These are phyloP conservation scores for Strigops habroptila DNA, from an alignment of 2,113 vertebrate genomes.

Conservation along the genomic window DNA sequence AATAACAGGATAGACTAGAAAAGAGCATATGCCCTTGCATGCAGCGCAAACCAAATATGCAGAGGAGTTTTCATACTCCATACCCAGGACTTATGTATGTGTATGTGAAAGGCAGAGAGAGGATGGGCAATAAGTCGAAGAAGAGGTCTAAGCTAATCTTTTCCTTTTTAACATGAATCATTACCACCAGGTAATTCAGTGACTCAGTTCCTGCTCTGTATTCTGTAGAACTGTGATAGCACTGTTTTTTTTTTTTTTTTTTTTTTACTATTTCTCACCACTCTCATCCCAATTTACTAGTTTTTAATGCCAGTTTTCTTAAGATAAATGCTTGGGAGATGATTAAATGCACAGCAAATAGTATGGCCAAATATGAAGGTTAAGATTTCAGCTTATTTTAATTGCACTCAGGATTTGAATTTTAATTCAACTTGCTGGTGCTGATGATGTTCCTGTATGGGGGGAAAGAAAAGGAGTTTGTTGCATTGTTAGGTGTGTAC, in stretches of 20 bases:
- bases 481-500: not conserved
- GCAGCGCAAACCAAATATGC: not conserved
- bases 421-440: not conserved
- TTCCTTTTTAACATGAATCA: not conserved
- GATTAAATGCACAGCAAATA: not conserved
- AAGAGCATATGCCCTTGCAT: not conserved
- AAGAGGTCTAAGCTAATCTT: not conserved
- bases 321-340: not conserved
- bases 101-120: not conserved
- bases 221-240: not conserved
- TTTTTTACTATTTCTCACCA: not conserved
- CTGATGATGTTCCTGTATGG: not conserved
- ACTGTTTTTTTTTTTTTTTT: accelerated
- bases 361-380: not conserved
- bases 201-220: not conserved
- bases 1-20: not conserved
- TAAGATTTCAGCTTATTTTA: not conserved
- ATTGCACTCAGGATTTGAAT: not conserved
- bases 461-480: accelerated
- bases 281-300: not conserved
- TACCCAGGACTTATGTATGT: not conserved
- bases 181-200: not conserved
- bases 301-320: not conserved
- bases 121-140: not conserved
- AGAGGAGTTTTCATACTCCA: not conserved